Base-by-base conservation (phyloP, 2,888 invertebrate species). In the Erynnis tages region DNA sequence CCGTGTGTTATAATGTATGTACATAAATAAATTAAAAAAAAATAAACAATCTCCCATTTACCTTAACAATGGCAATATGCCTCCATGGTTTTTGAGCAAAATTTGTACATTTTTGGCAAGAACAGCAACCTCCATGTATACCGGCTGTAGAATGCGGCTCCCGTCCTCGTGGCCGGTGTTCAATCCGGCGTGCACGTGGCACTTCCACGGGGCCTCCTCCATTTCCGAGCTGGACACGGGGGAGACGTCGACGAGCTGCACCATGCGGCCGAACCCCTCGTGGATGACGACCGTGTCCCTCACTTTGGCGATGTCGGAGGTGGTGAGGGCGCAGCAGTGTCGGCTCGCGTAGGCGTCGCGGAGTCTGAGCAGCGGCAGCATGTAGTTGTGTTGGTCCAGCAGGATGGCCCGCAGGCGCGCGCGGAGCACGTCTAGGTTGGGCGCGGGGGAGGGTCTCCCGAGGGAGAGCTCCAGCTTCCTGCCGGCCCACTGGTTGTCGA, bases 301-400 rank as follows among this genome's bases (percentile, higher is more conserved):
- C 74, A 97, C 91, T 67, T 93, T 93, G 53, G 93, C 92, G 37
- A 95, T 85, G 59, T 94, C 94, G 0, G 93, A 93, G 0, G 94
- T 91, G 7, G 94, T 93, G 2, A 94, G 88, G 0, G 94, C 93
- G 57, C 94, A 93, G 76, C 95, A 93, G 70, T 93, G 95, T 5
- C 96, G 92, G 62, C 94, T 93, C 61, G 96, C 96, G 73, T 95
- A 95, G 54, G 96, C 91, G 72, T 97, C 95, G 41, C 96, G 91
- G 59, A 97, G 93, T 67, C 95, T 93, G 63, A 96, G 93, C 0
- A 97, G 84, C 0, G 96, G 96, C 61, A 97, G 89, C 48, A 91
- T 91, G 69, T 93, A 91, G 1, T 93, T 92, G 16, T 94, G 94
- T 30, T 95, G 95, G 70, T 96, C 95, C 71, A 93, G 83, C 11